Conservation (phyloP, 2,113 vertebrate genomes). For the Halcyon senegalensis region DNA sequence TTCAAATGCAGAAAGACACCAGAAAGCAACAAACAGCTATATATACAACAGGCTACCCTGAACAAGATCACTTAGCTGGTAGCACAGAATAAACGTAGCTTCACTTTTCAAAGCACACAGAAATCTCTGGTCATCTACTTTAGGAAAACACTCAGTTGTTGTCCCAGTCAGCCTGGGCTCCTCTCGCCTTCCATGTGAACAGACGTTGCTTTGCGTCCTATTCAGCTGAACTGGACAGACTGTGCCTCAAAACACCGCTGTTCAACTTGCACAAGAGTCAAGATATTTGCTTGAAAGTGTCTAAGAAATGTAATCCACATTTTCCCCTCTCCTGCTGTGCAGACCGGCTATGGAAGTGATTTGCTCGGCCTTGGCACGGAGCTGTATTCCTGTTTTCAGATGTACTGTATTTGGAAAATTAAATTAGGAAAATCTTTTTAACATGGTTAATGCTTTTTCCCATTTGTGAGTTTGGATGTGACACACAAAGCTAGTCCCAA, state of each 20-base stretch:
- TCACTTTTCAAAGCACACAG: background rate
- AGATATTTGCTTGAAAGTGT: background rate
- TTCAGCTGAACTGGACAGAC: background rate
- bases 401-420: constrained; percentile 4
- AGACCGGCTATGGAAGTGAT: constrained; percentile 1
- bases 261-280: background rate
- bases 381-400: constrained; percentile 26
- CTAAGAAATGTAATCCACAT: background rate
- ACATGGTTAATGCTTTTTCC: constrained; percentile 29
- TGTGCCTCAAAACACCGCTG: background rate
- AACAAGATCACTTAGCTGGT: background rate
- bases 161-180: background rate
- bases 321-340: background rate
- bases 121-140: background rate
- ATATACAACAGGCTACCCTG: background rate
- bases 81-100: background rate
- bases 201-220: background rate
- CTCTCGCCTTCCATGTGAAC: background rate
- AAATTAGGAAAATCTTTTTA: constrained; percentile 52
- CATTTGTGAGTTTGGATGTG: constrained; percentile 36
- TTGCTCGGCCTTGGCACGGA: constrained; percentile 26
- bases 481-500: constrained; percentile 15
- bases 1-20: background rate
- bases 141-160: background rate
- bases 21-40: background rate